These are phyloP conservation scores for Sarcophaga peregrina DNA, from an alignment of 1,140 invertebrate genomes.

Conservation along the genomic window DNA sequence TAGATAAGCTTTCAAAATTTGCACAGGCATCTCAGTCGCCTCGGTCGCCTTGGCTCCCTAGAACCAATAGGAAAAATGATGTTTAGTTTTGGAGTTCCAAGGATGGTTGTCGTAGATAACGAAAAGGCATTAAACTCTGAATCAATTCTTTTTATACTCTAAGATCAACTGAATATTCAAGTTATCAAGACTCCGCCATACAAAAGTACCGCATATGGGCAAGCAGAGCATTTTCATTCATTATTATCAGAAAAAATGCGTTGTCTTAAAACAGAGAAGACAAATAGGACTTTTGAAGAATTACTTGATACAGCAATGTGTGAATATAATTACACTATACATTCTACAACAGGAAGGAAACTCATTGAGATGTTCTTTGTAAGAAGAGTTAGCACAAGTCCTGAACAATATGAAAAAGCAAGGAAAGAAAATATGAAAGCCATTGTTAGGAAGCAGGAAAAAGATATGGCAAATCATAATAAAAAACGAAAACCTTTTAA, in stretches of 20 bases:
- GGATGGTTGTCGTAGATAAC: slow-evolving; percentile 48
- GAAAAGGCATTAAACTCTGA: slow-evolving; percentile 49
- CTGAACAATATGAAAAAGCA: too few relatives aligned
- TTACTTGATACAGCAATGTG: slow-evolving; percentile 22
- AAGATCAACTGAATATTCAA: slow-evolving; percentile 3
- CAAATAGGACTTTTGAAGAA: slow-evolving; percentile 31
- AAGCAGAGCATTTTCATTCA: slow-evolving; percentile 45
- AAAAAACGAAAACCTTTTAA: too few relatives aligned
- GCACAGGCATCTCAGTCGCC: slow-evolving; percentile 5
- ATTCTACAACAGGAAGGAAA: too few relatives aligned
- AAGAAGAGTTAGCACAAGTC: too few relatives aligned
- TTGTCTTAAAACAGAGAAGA: slow-evolving; percentile 36
- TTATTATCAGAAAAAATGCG: slow-evolving; percentile 46
- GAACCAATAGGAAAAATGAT: slow-evolving; percentile 37
- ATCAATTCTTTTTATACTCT: background rate
- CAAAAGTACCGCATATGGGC: slow-evolving; percentile 1
- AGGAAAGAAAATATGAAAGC: too few relatives aligned
- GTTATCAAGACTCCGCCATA: background rate
- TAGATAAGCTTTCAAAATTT: slow-evolving; percentile 34
- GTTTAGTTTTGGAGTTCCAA: slow-evolving; percentile 47
- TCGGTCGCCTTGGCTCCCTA: slow-evolving; percentile 16
- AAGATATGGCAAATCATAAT: too few relatives aligned
- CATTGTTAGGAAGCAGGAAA: too few relatives aligned
- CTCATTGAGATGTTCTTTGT: too few relatives aligned
- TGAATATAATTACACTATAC: slow-evolving; percentile 17